Evolutionary conservation across 1,140 invertebrate genomes (phyloP), one percentile per base, ranked within the genome.

Genomic region (Leptonema lineaticorne): DNA sequence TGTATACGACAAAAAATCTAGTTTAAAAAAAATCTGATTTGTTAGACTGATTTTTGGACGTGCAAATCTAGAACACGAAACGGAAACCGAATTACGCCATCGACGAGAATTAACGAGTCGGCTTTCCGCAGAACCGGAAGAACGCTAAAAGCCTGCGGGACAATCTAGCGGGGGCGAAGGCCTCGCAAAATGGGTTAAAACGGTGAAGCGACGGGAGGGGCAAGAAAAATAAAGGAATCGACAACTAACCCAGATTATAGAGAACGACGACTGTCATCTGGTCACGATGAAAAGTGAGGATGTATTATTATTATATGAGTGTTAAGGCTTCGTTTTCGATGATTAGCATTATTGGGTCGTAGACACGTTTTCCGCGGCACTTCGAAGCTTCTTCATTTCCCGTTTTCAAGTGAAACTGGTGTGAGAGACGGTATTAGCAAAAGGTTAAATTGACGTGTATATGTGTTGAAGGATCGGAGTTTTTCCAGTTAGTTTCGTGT

Each of bases 281-380:
- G n/a, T n/a, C n/a, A n/a, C n/a, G n/a, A n/a, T n/a, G n/a, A n/a
- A n/a, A n/a, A n/a, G n/a, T n/a, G n/a, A n/a, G n/a, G n/a, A n/a
- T n/a, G n/a, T n/a, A n/a, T n/a, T n/a, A n/a, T n/a, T n/a, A n/a
- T n/a, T n/a, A n/a, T n/a, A n/a, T n/a, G n/a, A n/a, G 5, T 20
- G 46, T 14, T 48, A 22, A 8, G 20, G 8, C n/a, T 48, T 20
- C 57, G 45, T 26, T 45, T 24, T 8, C 3, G 22, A 16, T 16
- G 37, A 62, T 62, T 62, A 62, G 59, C 33, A 62, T 62, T 62
- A 62, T 62, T 45, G 27, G 22, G 18, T 45, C 30, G 27, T 18
- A 27, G 56, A 30, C 20, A 58, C 28, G 56, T 2, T n/a, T n/a
- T 8, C 37, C 37, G 37, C n/a, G 24, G 48, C 16, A 53, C 24